Evolutionary conservation across 2,113 vertebrate species (phyloP).

Genomic region (Bos javanicus): DNA sequence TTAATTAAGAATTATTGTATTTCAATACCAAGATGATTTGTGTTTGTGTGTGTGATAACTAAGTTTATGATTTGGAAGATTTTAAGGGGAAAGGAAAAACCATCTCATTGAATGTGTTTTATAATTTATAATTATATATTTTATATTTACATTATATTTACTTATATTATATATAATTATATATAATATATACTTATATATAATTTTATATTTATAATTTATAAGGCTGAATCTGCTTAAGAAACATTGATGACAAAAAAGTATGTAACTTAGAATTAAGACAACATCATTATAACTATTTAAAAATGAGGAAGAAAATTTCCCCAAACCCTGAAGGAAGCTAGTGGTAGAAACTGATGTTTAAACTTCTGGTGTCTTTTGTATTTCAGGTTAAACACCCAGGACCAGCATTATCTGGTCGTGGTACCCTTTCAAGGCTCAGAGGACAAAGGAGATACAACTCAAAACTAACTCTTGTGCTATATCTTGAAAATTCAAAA

Average conservation of each 20-base stretch:
- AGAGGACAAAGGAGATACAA: not conserved
- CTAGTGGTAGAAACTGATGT: not conserved
- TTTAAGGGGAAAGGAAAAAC: not conserved
- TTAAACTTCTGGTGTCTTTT: not conserved
- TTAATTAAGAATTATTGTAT: not conserved
- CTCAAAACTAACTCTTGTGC: not conserved
- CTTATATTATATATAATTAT: not conserved
- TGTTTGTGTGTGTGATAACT: not conserved
- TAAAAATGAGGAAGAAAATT: not conserved
- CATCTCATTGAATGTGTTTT: not conserved
- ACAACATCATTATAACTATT: not conserved
- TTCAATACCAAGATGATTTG: not conserved
- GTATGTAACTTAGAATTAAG: not conserved
- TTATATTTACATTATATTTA: not conserved
- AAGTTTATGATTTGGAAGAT: not conserved
- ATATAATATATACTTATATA: too few species aligned
- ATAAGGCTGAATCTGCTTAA: not conserved
- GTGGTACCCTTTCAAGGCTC: not conserved
- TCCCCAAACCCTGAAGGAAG: not conserved
- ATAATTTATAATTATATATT: not conserved
- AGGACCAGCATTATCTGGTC: not conserved
- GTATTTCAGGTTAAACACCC: not conserved
- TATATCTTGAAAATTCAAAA: not conserved
- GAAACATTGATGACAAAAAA: not conserved
- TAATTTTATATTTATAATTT: not conserved